Evolutionary conservation across 2,797 vertebrate species (phyloP).

Genomic region (Galaxias olidus): DNA sequence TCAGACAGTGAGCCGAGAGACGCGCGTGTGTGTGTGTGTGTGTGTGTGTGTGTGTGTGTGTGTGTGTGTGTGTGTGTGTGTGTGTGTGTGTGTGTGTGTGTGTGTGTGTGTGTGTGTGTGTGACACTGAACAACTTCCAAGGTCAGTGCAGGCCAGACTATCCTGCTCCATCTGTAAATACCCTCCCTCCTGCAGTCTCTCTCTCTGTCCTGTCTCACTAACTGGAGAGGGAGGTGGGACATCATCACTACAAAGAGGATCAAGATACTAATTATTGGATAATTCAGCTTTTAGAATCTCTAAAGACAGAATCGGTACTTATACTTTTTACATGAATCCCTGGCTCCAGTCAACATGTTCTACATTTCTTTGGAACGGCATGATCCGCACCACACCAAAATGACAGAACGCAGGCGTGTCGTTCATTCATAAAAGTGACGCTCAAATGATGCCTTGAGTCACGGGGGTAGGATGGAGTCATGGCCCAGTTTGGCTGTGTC

Average conservation of each 20-base stretch:
- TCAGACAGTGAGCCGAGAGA: constrained; percentile 54
- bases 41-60: constrained; percentile 4
- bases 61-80: background rate
- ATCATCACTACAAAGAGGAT: no score
- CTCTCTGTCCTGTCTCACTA: background rate
- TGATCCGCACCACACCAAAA: background rate
- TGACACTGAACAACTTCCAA: background rate
- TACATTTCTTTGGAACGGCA: background rate
- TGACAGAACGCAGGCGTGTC: background rate
- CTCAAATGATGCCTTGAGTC: background rate
- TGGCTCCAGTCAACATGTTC: no score
- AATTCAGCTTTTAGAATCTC: no score
- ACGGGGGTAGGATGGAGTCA: background rate
- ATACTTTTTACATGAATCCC: no score
- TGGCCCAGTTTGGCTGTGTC: constrained; percentile 2
- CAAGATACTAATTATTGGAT: no score
- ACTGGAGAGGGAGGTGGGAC: no score
- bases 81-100: constrained; percentile 1
- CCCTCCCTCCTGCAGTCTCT: background rate
- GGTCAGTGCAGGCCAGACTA: background rate
- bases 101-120: background rate
- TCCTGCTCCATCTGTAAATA: no score
- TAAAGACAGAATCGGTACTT: no score
- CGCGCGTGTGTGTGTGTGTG: constrained; percentile 14
- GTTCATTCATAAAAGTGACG: background rate